phyloP scores from a whole-genome alignment of 2,113 vertebrate genomes.

The Megaceryle maxima region DNA sequence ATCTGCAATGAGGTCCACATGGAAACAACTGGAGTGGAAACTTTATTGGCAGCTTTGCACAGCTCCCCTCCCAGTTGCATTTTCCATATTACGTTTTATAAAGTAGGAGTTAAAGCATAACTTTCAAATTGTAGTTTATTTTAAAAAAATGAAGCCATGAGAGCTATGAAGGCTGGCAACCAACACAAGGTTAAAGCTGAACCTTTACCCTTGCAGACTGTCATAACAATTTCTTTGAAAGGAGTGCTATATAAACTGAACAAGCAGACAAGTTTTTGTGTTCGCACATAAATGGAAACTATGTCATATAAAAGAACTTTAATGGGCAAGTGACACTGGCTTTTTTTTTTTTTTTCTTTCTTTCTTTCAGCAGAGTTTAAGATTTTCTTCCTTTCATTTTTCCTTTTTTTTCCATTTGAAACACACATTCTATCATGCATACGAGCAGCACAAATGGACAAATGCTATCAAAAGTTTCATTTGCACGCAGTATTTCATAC shows the following conservation, averaged over 20 bases:
- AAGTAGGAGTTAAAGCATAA: background rate
- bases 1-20: background rate
- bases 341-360: background rate
- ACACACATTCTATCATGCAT: conserved; percentile 28
- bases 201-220: conserved; percentile 22
- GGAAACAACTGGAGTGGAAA: background rate
- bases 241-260: background rate
- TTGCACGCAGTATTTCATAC: background rate
- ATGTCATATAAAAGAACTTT: conserved; percentile 21
- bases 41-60: background rate
- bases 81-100: background rate
- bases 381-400: conserved; percentile 27
- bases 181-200: background rate
- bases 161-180: conserved; percentile 22
- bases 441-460: background rate
- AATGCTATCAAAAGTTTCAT: background rate
- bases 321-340: conserved; percentile 28
- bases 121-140: background rate
- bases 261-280: conserved; percentile 38
- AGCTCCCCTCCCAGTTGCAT: background rate
- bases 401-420: conserved; percentile 11
- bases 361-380: background rate
- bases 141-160: background rate
- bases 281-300: conserved; percentile 46
- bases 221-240: conserved; percentile 37